Evolutionary conservation across 2,113 vertebrate species (phyloP).

Genomic region (Hippocampus guttulatus): DNA sequence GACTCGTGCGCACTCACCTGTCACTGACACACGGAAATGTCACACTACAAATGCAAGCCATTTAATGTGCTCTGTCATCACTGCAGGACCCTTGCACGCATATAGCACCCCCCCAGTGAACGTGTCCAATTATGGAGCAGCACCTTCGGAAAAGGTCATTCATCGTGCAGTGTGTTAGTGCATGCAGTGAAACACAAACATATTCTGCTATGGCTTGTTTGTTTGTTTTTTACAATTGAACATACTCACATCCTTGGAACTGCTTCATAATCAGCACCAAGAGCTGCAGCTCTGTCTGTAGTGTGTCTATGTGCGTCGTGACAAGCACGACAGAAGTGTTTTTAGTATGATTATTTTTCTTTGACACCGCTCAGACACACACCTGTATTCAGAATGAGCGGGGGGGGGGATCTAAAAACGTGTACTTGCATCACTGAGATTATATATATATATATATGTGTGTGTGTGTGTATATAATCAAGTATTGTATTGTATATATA

Average conservation of each 20-base stretch:
- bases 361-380: too few species aligned
- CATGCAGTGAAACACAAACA: not conserved
- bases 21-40: slow-evolving; percentile 38
- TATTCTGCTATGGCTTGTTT: not conserved
- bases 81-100: not conserved
- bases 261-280: not conserved
- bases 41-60: slow-evolving; percentile 39
- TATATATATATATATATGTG: too few species aligned
- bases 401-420: too few species aligned
- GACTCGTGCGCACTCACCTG: slow-evolving; percentile 5
- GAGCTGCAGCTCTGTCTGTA: not conserved
- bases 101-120: slow-evolving; percentile 23
- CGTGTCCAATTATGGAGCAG: slow-evolving; percentile 50
- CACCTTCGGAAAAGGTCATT: slow-evolving; percentile 54
- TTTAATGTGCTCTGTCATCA: slow-evolving; percentile 24
- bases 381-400: too few species aligned
- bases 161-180: not conserved
- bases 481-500: too few species aligned
- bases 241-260: not conserved
- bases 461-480: too few species aligned
- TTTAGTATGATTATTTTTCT: not conserved
- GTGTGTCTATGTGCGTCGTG: not conserved
- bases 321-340: not conserved
- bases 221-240: slow-evolving; percentile 2
- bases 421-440: too few species aligned